phyloP scores from a whole-genome alignment of 2,888 invertebrate species.

The Drosophila atripex region DNA sequence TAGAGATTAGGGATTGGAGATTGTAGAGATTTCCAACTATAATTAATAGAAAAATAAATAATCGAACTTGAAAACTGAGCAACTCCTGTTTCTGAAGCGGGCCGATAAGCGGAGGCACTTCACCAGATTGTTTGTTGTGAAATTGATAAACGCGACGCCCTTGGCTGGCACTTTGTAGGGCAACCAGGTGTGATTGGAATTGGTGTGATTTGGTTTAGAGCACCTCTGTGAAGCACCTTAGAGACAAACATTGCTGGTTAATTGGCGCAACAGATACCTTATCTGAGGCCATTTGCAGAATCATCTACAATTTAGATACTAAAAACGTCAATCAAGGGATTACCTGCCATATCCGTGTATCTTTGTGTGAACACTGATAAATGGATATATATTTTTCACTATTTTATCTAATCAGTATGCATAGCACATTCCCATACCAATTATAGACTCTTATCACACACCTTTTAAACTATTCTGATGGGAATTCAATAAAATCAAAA shows the following conservation, averaged over 20 bases:
- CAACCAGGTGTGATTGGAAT: constrained; percentile 13
- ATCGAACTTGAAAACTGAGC: too few relatives aligned
- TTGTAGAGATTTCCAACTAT: too few relatives aligned
- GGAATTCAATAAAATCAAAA: constrained; percentile 1
- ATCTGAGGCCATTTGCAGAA: constrained; percentile 10
- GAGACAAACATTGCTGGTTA: background rate
- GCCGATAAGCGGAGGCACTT: constrained; percentile 31
- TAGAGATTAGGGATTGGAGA: background rate
- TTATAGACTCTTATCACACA: too few relatives aligned
- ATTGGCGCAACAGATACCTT: constrained; percentile 23
- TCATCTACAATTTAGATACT: background rate
- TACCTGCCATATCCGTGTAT: background rate
- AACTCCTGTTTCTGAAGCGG: background rate
- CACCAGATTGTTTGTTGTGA: constrained; percentile 11
- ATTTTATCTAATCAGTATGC: constrained; percentile 6
- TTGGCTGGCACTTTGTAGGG: constrained; percentile 26
- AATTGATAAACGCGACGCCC: constrained; percentile 26
- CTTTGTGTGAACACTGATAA: too few relatives aligned
- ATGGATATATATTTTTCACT: background rate
- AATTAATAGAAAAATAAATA: too few relatives aligned
- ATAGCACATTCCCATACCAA: background rate
- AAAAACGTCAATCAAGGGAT: background rate
- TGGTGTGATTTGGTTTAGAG: background rate
- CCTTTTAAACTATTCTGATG: too few relatives aligned
- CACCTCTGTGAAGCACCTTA: background rate